Conservation (phyloP, 2,113 vertebrate genomes). For the Lasiurus cinereus region DNA sequence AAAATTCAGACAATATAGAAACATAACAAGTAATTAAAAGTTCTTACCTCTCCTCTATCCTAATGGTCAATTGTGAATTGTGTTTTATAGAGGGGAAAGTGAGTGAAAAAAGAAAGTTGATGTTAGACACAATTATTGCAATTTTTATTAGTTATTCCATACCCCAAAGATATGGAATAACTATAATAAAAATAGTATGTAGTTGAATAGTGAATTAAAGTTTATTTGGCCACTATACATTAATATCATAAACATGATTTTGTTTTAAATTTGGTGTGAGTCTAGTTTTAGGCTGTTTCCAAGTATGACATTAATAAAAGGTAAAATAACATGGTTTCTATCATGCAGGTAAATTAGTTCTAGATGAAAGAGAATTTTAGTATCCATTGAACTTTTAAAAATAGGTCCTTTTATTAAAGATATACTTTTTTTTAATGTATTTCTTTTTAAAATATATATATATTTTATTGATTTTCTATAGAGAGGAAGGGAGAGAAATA, state of each 20-base stretch:
- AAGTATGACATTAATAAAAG: conserved; percentile 14
- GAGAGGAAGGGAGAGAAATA: too few species aligned
- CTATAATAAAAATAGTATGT: conserved; percentile 18
- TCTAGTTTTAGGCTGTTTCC: conserved; percentile 29
- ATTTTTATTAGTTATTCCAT: conserved; percentile 10
- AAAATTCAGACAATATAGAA: not conserved
- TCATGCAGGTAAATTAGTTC: conserved; percentile 1
- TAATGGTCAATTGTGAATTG: conserved; percentile 32
- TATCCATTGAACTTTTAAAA: conserved; percentile 16
- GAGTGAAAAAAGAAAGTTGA: conserved; percentile 2
- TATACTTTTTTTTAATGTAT: too few species aligned
- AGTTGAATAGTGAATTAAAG: conserved; percentile 35
- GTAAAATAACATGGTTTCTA: not conserved
- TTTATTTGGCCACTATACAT: not conserved
- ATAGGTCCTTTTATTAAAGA: conserved; percentile 12
- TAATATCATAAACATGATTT: not conserved
- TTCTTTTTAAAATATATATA: not conserved
- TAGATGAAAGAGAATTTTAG: conserved; percentile 25
- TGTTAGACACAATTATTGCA: not conserved
- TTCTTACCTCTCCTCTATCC: conserved; percentile 11
- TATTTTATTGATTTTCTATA: too few species aligned
- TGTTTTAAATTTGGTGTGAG: conserved; percentile 28
- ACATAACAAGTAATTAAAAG: not conserved
- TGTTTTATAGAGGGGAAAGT: conserved; percentile 15
- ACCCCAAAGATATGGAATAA: not conserved